Conservation (phyloP, 2,113 vertebrate species). For the Ochotona curzoniae region DNA sequence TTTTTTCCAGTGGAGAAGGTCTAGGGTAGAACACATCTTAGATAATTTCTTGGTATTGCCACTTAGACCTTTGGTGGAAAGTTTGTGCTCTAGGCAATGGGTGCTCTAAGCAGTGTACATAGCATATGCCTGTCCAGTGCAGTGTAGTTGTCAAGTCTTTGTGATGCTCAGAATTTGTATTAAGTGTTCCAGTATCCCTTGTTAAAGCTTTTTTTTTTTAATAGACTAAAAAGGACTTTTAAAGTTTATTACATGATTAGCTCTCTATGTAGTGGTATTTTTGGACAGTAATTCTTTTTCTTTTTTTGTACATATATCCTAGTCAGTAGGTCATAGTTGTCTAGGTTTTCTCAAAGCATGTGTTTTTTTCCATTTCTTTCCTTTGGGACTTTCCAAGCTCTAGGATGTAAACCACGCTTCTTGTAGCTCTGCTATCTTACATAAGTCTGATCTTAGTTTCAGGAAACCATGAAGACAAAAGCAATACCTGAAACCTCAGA, state of each 20-base stretch:
- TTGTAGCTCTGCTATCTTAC: neutral
- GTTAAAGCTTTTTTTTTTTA: neutral
- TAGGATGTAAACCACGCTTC: neutral
- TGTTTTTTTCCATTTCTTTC: slow-evolving; percentile 43
- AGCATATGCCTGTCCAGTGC: neutral
- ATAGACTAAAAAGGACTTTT: neutral
- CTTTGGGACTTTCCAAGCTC: neutral
- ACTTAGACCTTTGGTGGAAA: neutral
- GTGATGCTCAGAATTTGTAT: neutral
- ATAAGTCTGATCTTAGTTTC: neutral
- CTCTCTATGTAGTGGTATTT: neutral
- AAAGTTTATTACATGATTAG: slow-evolving; percentile 29
- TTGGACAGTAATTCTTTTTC: neutral
- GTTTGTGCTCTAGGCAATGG: neutral
- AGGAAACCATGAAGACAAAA: neutral
- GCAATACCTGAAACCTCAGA: neutral
- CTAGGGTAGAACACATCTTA: neutral
- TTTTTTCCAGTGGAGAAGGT: neutral
- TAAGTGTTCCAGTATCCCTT: neutral
- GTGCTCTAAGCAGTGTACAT: neutral
- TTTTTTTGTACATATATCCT: neutral
- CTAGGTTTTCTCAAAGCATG: neutral
- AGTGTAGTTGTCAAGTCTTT: neutral
- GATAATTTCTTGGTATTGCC: neutral
- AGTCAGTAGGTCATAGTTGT: neutral